A percentile compares a stretch with the other conserved stretches of the same genome.
Conservation (phyloP, 2,888 invertebrate species). For the Oeneis ivallda region DNA sequence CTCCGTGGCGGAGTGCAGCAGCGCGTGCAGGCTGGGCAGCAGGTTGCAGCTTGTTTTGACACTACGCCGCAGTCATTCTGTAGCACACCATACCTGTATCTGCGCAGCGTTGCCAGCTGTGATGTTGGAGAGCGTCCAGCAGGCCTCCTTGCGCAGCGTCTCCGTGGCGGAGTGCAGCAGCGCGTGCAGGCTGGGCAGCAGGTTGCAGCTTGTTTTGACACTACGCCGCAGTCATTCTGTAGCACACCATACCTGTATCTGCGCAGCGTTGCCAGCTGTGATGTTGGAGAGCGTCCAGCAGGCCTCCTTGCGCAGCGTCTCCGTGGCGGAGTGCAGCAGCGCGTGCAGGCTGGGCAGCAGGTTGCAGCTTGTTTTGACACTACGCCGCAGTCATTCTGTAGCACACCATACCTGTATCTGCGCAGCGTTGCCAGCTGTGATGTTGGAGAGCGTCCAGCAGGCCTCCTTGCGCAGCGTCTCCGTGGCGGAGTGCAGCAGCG, state of each 20-base stretch:
- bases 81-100: conserved; percentile 90
- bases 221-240: conserved; percentile 98
- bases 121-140: conserved; percentile 98
- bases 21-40: too few species aligned
- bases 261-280: conserved; percentile 95
- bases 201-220: conserved; percentile 97
- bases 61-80: conserved; percentile 86
- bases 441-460: conserved; percentile 98
- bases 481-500: conserved; percentile 86
- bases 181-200: conserved; percentile 89
- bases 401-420: conserved; percentile 94
- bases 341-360: conserved; percentile 91
- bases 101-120: conserved; percentile 97
- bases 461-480: conserved; percentile 97
- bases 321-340: conserved; percentile 87
- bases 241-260: conserved; percentile 93
- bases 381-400: conserved; percentile 99
- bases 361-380: too few species aligned
- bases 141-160: conserved; percentile 95
- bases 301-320: conserved; percentile 95
- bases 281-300: conserved; percentile 99
- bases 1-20: too few species aligned
- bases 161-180: conserved; percentile 89
- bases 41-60: too few species aligned
- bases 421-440: conserved; percentile 95